Evolutionary conservation across 2,797 vertebrate genomes (phyloP), one percentile per base, ranked within the genome.

Genomic region (Pyrocephalus nanus): DNA sequence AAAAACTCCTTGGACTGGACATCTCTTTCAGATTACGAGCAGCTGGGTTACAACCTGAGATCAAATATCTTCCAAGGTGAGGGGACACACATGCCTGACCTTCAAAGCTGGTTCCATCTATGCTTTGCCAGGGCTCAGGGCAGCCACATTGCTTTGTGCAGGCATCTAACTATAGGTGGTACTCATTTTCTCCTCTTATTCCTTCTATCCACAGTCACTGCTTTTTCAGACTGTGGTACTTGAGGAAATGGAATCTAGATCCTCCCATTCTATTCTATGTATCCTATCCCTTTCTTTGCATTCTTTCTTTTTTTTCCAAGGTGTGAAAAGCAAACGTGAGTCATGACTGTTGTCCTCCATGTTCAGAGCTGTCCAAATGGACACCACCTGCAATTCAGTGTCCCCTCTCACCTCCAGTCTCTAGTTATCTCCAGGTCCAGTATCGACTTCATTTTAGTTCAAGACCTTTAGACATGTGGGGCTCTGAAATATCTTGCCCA

Each of bases 41-140:
- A 98, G 5, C 82, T 98, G 66, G 96, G 97, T 66, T 97, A 97
- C 82, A 94, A 96, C 48, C 94, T 97, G 90, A 97, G 97, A 7
- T 93, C 97, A 36, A 98, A 98, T 81, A 70, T 98, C 43, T 98
- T 97, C 93, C 97, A 96, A 98, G 98, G 98, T 98, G 70, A 96
- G 96, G 12, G 6, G 32, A 34, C 23, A 61, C 47, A 34, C 6
- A 12, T 3, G 2, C 47, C 34, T 74, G 85, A 57, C 32, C 36
- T 83, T 53, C 73, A 72, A 21, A 70, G 15, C 72, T 70, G n/a
- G 8, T 71, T 77, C 65, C 14, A 12, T 43, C 40, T 67, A 7
- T 13, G 5, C 30, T 69, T 77, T 57, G 5, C 26, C 29, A 67
- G 60, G 11, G 27, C 53, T 54, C 26, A 34, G 55, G 50, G 32